These are phyloP conservation scores for Meiosimyza decipiens DNA, from an alignment of 2,888 invertebrate species.

Conservation along the genomic window DNA sequence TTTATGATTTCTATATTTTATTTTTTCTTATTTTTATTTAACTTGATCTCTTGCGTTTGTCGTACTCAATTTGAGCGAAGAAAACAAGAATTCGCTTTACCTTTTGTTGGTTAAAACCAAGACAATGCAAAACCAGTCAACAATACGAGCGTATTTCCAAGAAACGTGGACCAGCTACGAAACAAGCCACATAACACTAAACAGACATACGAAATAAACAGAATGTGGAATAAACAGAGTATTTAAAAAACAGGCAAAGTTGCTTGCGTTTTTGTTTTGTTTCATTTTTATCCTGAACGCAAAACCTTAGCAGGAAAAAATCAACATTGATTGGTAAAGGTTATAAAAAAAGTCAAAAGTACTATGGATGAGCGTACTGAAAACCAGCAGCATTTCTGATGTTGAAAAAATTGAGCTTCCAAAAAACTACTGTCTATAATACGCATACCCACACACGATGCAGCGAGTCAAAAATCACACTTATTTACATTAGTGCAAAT, in stretches of 20 bases:
- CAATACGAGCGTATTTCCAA: constrained; percentile 56
- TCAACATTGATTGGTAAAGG: too few species aligned
- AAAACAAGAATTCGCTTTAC: neutral
- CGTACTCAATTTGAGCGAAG: neutral
- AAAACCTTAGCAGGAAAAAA: neutral
- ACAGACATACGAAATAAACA: neutral
- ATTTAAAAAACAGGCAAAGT: neutral
- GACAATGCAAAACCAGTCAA: constrained; percentile 43
- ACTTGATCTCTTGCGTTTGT: constrained; percentile 9
- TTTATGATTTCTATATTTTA: too few species aligned
- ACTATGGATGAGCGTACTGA: too few species aligned
- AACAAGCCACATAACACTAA: constrained; percentile 42
- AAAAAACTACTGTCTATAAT: too few species aligned
- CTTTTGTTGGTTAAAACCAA: constrained; percentile 65
- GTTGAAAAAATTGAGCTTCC: too few species aligned
- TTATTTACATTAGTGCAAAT: too few species aligned
- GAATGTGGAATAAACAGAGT: neutral
- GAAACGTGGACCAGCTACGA: constrained; percentile 66
- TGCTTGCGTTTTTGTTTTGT: constrained; percentile 19
- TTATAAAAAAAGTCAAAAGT: too few species aligned
- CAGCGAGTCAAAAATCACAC: too few species aligned
- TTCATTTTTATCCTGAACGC: constrained; percentile 8
- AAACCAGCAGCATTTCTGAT: too few species aligned
- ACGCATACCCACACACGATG: too few species aligned
- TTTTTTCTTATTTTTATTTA: neutral